Base-by-base conservation (phyloP, 2,113 vertebrate genomes). In the Megaptera novaeangliae region DNA sequence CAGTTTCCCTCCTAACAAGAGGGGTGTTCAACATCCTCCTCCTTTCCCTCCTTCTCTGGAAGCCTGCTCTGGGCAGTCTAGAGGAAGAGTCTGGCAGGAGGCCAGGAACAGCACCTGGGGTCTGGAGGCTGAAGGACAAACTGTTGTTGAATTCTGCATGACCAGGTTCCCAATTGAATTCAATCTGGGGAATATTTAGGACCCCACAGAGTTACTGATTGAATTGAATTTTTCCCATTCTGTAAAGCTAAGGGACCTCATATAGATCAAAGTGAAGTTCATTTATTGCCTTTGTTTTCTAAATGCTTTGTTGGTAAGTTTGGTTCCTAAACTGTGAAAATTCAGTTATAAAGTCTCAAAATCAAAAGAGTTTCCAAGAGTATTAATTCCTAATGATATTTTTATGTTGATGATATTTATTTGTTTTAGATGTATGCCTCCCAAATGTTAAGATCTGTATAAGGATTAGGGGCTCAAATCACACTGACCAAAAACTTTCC, bases 141-240 rank as follows among this genome's bases (percentile, higher is more conserved):
- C 94, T 93, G 6, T 83, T 88, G 92, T 97, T 96, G 93, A 96
- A 97, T 97, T 96, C 63, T 91, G 83, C 95, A 52, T 93, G 97
- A 96, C 94, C 95, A 5, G 90, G 90, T 94, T 97, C 92, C 96
- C 94, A 75, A 1, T 63, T 75, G 83, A 95, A 64, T 92, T 97
- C 95, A 88, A 12, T 95, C 83, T 92, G 57, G 80, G 78, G 68
- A 94, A 31, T 75, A 75, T 88, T 55, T 90, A 92, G 90, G 95
- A 83, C 80, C 96, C 92, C 75, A 94, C 94, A 83, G 97, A 97
- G 92, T 97, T 96, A 96, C 92, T 97, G 97, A 98, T 96, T 96
- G 44, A 97, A 96, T 95, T 75, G 74, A 96, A 46, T 63, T 68
- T 92, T 91, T 74, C 74, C 83, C 80, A 13, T 87, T 93, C 78